Base-by-base conservation (phyloP, 2,113 vertebrate genomes). In the Cyanistes caeruleus region DNA sequence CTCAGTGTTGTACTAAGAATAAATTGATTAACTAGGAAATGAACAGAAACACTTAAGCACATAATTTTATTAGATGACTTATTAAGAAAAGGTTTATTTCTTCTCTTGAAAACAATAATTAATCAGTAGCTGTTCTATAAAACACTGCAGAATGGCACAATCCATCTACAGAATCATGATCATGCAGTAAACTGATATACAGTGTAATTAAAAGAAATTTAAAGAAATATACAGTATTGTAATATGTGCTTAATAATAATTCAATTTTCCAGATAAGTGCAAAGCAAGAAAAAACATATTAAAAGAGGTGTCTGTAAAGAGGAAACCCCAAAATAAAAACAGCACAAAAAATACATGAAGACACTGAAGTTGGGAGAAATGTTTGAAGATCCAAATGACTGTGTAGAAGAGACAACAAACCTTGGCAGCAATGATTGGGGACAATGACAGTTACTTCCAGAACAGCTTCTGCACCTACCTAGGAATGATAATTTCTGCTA, bases 1-100 rank as follows among this genome's bases (percentile, higher is more conserved):
- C 28, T 23, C 2, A 1, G 2, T 49, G 0, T 0, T 78, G 15
- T 78, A 52, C 5, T 7, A 18, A 39, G 23, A 48, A 48, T 15
- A 3, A 55, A 33, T 7, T 90, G 4, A 60, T 67, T 59, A 65
- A 5, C 2, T 41, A 55, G 41, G 15, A 90, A 88, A 12, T 27
- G 3, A 80, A 16, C 11, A 63, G 44, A 60, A 80, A 72, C 14
- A 28, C 3, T 51, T 48, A 16, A 49, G 18, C 15, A 77, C 28
- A 46, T n/a, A 0, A 60, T 56, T 86, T 73, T 77, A 23, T 56
- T 70, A 41, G 24, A 49, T 51, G 10, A 8, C 8, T 87, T 70
- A 46, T 31, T 41, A 33, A 67, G 52, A 53, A 88, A 69, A 76
- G 3, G 2, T 21, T 49, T 37, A 19, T 63, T 70, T 93, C 19